phyloP scores from a whole-genome alignment of 2,797 vertebrate species.

The Loris lydekkerianus region DNA sequence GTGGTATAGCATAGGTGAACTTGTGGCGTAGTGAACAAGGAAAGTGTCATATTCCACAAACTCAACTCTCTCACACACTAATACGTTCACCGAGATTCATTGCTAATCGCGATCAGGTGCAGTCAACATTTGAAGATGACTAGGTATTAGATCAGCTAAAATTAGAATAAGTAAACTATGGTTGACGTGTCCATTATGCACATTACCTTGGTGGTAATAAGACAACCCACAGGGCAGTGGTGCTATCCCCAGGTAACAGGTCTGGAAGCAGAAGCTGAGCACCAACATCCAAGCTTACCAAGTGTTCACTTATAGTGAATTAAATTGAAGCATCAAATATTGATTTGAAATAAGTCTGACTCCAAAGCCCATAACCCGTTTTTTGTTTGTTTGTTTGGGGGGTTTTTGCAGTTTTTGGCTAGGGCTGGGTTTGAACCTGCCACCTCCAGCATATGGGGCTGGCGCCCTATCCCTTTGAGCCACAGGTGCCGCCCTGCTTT shows the following conservation, averaged over 20 bases:
- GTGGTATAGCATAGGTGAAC: no score
- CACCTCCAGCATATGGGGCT: no score
- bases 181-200: background rate
- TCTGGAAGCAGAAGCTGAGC: background rate
- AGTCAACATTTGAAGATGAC: background rate
- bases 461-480: no score
- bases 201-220: background rate
- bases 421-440: no score
- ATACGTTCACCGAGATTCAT: background rate
- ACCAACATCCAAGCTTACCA: background rate
- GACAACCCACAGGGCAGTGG: background rate
- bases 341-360: background rate
- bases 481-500: no score
- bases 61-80: background rate
- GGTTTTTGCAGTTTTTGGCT: no score
- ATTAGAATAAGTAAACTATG: background rate
- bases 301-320: background rate
- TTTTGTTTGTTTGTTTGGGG: no score
- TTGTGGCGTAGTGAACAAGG: no score
- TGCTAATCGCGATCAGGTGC: background rate
- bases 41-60: background rate
- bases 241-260: background rate
- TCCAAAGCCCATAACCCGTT: background rate
- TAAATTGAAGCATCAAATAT: constrained; percentile 34
- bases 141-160: background rate